Conservation (phyloP, 2,888 invertebrate genomes). For the Macaria notata region DNA sequence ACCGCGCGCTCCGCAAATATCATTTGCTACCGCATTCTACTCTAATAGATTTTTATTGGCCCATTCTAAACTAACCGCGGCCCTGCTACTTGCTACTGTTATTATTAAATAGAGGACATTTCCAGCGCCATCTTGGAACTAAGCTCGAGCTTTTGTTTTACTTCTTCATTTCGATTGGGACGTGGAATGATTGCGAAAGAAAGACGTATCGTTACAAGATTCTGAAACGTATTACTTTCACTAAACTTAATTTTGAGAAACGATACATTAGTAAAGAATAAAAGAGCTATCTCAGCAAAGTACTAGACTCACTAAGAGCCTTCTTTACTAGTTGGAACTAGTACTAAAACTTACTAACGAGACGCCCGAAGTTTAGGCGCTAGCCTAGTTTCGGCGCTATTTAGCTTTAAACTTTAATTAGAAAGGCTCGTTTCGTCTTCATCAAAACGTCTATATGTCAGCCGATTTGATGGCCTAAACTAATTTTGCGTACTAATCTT, state of each 20-base stretch:
- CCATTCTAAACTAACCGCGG: slow-evolving; percentile 37
- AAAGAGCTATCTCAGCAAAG: background rate
- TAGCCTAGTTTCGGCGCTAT: slow-evolving; percentile 3
- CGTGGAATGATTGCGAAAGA: no score
- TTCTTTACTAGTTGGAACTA: slow-evolving; percentile 11
- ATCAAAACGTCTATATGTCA: slow-evolving; percentile 18
- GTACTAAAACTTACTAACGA: slow-evolving; percentile 2
- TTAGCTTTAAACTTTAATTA: slow-evolving; percentile 15
- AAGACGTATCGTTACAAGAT: no score
- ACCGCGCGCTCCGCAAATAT: slow-evolving; percentile 54
- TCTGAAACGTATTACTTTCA: no score
- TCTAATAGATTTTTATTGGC: slow-evolving; percentile 56
- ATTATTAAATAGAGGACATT: slow-evolving; percentile 10
- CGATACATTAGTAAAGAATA: no score
- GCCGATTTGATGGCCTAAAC: slow-evolving; percentile 14
- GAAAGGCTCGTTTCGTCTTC: slow-evolving; percentile 16
- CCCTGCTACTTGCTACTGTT: slow-evolving; percentile 11
- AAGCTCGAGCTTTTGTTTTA: background rate
- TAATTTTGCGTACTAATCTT: slow-evolving; percentile 18
- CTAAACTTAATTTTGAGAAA: no score
- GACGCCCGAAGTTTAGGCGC: slow-evolving; percentile 1
- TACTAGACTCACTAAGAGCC: background rate
- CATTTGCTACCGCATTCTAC: slow-evolving; percentile 52
- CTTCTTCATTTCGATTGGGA: no score
- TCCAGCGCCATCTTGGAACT: background rate